Conservation (phyloP, 1,140 invertebrate species). For the Wasmannia auropunctata region DNA sequence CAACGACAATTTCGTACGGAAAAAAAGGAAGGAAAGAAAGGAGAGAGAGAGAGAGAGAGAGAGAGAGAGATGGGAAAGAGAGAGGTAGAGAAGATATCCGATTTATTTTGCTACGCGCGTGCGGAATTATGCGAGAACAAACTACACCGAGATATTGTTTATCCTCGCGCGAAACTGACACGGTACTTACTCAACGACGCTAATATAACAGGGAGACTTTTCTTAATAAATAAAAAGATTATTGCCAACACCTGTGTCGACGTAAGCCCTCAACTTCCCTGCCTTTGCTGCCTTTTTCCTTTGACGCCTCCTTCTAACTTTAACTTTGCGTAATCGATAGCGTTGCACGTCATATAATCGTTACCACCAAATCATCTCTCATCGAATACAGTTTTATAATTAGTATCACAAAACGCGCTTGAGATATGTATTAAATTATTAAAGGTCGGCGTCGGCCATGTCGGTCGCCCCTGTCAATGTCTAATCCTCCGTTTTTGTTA, state of each 20-base stretch:
- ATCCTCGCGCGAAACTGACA: slow-evolving; percentile 57
- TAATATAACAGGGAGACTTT: slow-evolving; percentile 58
- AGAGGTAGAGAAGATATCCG: slow-evolving; percentile 9
- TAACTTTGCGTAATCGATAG: not conserved
- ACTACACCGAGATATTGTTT: slow-evolving; percentile 47
- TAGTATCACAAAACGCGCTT: not conserved
- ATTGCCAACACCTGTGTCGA: slow-evolving; percentile 38
- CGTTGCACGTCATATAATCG: not conserved
- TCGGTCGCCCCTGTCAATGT: not conserved
- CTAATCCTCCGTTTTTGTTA: not conserved
- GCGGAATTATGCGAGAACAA: slow-evolving; percentile 46
- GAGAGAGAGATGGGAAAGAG: not conserved
- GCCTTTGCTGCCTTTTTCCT: not conserved
- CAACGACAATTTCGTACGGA: slow-evolving; percentile 49
- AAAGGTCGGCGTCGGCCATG: not conserved
- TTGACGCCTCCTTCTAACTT: not conserved
- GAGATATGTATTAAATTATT: not conserved
- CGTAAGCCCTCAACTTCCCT: not conserved
- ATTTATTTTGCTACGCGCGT: slow-evolving; percentile 61
- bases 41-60: not conserved
- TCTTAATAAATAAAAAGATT: slow-evolving; percentile 61
- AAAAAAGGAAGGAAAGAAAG: not conserved
- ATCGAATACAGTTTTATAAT: not conserved
- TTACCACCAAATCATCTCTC: not conserved
- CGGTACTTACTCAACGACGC: slow-evolving; percentile 58